Base-by-base conservation (phyloP, 2,113 vertebrate genomes). In the Leucopsar rothschildi region DNA sequence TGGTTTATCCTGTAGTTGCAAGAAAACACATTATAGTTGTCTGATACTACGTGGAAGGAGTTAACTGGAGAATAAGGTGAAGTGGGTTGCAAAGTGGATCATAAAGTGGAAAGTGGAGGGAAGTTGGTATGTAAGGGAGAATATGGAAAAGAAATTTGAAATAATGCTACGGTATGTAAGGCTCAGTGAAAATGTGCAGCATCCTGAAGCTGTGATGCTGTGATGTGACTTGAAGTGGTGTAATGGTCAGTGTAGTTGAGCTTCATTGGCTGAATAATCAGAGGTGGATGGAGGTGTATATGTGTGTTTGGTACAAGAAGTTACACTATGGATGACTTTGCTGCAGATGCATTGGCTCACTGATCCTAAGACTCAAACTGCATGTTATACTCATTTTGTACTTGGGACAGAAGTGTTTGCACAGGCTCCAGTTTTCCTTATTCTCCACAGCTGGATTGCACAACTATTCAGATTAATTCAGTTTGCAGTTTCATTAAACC, bases 111-210 rank as follows among this genome's bases (percentile, higher is more conserved):
- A 64, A 23, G 21, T 14, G 11, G 12, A 76, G 6, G 18, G 31
- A 82, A 31, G 5, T 13, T 56, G 18, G 8, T 64, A 44, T 2
- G 2, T 42, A n/a, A 24, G 1, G 13, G 5, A 2, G 14, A 3
- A 18, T 37, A 59, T 23, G 5, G 13, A 5, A 31, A 72, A 78
- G 12, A 49, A 18, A 2, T 18, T 64, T 61, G 27, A 73, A 92
- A 80, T 11, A 39, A 64, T 47, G 28, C n/a, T 40, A 47, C 4
- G 6, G 15, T 8, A 20, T 61, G 9, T 20, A 72, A 61, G 19
- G 22, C 71, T 84, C 33, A 24, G 42, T 40, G 15, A 9, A 76
- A 68, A 71, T 6, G 4, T 42, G n/a, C 12, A 79, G 23, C 29
- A 82, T 47, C 6, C 10, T 49, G 83, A 75, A 52, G 19, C 35